These are phyloP conservation scores for Theodoxus fluviatilis DNA, from an alignment of 2,888 invertebrate genomes.

Conservation along the genomic window DNA sequence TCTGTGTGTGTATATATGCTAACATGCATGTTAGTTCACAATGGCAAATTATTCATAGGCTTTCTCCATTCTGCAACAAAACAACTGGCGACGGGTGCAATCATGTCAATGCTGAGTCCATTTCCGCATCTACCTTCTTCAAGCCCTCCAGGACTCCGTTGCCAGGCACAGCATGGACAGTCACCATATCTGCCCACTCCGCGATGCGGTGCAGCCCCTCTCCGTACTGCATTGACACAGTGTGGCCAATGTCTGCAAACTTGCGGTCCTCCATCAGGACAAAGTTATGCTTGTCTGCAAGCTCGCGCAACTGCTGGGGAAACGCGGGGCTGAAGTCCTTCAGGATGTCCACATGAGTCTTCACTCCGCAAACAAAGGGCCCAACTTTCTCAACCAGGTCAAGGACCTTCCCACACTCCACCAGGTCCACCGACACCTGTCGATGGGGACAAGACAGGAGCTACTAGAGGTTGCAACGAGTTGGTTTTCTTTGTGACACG, in stretches of 20 bases:
- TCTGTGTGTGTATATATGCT: no score
- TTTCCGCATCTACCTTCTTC: constrained; percentile 49
- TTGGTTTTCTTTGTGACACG: no score
- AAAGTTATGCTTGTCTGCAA: constrained; percentile 83
- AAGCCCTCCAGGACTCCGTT: constrained; percentile 71
- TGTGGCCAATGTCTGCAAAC: constrained; percentile 95
- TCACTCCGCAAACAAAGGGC: constrained; percentile 84
- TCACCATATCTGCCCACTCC: constrained; percentile 91
- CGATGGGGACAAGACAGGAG: no score
- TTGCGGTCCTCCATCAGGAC: constrained; percentile 95
- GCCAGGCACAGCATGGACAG: constrained; percentile 88
- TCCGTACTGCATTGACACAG: constrained; percentile 82
- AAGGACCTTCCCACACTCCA: no score
- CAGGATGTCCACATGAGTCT: constrained; percentile 88
- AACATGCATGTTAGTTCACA: no score
- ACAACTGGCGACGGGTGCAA: no score
- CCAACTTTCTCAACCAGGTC: constrained; percentile 72
- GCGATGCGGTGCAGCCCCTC: constrained; percentile 79
- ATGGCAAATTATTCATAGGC: no score
- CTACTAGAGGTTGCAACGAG: no score
- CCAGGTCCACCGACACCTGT: no score
- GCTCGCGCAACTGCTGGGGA: constrained; percentile 70
- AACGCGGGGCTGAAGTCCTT: constrained; percentile 79
- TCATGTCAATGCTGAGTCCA: background rate
- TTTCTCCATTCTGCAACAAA: no score